Conservation (phyloP, 2,888 invertebrate genomes). For the Philereme transversata region DNA sequence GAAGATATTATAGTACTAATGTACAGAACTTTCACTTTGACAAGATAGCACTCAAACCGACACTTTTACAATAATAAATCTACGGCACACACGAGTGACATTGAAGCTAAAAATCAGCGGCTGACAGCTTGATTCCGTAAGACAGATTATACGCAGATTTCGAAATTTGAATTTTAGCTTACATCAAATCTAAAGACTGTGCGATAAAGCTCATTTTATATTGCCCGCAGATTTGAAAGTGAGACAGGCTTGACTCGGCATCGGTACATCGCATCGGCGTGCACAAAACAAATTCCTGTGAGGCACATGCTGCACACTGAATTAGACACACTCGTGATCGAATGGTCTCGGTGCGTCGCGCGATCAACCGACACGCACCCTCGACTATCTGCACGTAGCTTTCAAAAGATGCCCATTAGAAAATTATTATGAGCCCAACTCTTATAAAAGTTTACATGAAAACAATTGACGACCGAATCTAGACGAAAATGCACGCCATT, state of each 20-base stretch:
- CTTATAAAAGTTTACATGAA: too few relatives aligned
- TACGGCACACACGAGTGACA: too few relatives aligned
- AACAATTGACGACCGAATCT: too few relatives aligned
- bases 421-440: not conserved
- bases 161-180: too few relatives aligned
- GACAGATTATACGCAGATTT: not conserved
- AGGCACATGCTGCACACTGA: constrained; percentile 75
- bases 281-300: constrained; percentile 78
- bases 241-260: constrained; percentile 36
- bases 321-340: constrained; percentile 78
- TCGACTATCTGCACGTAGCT: constrained; percentile 38
- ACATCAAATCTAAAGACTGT: not conserved
- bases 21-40: not conserved
- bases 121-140: too few relatives aligned
- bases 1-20: constrained; percentile 15
- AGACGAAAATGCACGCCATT: too few relatives aligned
- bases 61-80: not conserved
- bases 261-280: constrained; percentile 54
- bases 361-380: constrained; percentile 62
- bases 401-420: constrained; percentile 8
- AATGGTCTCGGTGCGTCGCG: constrained; percentile 55
- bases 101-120: not conserved
- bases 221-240: constrained; percentile 9
- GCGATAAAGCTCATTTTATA: constrained; percentile 5
- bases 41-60: not conserved